Base-by-base conservation (phyloP, 2,888 invertebrate genomes). In the Eupithecia subfuscata region DNA sequence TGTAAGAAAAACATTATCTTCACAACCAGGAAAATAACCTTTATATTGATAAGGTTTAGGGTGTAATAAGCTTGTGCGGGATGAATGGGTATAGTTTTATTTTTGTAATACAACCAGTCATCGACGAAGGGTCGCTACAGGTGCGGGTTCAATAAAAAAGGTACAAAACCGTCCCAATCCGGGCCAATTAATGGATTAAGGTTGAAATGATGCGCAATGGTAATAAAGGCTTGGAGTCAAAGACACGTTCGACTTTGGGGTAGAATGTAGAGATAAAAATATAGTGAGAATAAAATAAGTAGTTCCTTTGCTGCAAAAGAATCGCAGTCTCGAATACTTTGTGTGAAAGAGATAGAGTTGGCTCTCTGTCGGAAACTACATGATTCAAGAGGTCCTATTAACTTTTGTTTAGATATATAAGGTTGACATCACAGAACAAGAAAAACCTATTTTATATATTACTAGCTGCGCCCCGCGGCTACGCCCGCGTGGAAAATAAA, bases 151-250 rank as follows among this genome's bases (percentile, higher is more conserved):
- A 81, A 76, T 81, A 83, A 85, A 83, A 84, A 84, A 80, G 67
- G 77, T 80, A 83, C 81, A 84, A 86, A 89, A 88, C 87, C 79
- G 80, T 78, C 82, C 84, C 84, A 85, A 91, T 90, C 87, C 81
- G 83, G 77, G 87, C 87, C 91, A 92, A 93, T 93, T 92, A 93
- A 93, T 90, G 90, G 89, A 89, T 89, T 90, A 86, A 82, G 84
- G 87, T 87, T 87, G 88, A 88, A 90, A 91, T 90, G 85, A 85
- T 84, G 83, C 85, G 86, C 87, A 88, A 88, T 86, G 86, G 85
- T 77, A 77, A 76, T 81, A 79, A 75, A 80, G 63, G 74, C 69
- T 74, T 75, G 76, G 79, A 74, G 37, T 64, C 14, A 25, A 14
- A 60, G 60, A 60, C 25, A 60, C 25, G 60, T 60, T 22, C 14